Conservation (phyloP, 1,140 invertebrate genomes). For the Formica exsecta region DNA sequence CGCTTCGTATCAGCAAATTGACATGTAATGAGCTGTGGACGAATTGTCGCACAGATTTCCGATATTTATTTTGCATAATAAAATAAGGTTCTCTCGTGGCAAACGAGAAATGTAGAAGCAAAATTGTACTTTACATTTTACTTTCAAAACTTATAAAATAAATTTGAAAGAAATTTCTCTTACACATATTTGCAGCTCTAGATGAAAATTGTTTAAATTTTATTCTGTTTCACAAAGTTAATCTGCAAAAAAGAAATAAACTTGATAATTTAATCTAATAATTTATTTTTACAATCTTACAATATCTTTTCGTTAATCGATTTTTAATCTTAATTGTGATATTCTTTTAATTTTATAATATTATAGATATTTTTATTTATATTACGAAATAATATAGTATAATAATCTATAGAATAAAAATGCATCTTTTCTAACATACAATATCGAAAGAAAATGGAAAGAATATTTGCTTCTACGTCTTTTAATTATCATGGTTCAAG, state of each 20-base stretch:
- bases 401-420: neutral
- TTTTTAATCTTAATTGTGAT: neutral
- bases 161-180: neutral
- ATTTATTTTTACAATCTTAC: too few species aligned
- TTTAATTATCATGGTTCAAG: neutral
- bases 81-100: neutral
- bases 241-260: neutral
- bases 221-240: neutral
- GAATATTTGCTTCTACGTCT: neutral
- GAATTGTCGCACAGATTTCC: neutral
- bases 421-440: too few species aligned
- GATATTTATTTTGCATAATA: neutral
- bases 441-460: neutral
- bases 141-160: neutral
- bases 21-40: neutral
- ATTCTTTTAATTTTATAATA: neutral
- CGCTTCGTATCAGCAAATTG: neutral
- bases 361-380: neutral
- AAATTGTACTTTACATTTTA: neutral
- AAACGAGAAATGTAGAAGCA: neutral
- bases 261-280: neutral
- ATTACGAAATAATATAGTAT: conserved; percentile 1
- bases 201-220: neutral
- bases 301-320: neutral
- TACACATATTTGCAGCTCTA: neutral